Percentiles rank a stretch among this genome's conserved stretches.
phyloP scores from a whole-genome alignment of 2,888 invertebrate species.

The Tupiocoris notatus region DNA sequence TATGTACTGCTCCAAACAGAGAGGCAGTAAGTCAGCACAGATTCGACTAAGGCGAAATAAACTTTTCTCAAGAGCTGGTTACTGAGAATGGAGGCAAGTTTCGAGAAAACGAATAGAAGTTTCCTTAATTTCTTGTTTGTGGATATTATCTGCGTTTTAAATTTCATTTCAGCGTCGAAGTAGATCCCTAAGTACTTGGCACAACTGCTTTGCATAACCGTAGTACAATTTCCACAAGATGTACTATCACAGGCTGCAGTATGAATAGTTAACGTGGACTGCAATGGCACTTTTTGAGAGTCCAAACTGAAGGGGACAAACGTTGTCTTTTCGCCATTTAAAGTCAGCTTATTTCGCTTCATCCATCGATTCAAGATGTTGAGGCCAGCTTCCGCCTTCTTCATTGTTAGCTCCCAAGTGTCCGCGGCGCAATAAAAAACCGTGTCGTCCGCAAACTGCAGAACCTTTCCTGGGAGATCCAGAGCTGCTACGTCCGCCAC shows the following conservation, averaged over 20 bases:
- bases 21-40: too few species aligned
- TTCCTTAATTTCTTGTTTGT: too few species aligned
- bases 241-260: background rate
- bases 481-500: conserved; percentile 1
- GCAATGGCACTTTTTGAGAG: background rate
- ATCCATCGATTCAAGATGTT: conserved; percentile 17
- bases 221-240: too few species aligned
- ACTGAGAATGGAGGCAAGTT: too few species aligned
- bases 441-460: conserved; percentile 25
- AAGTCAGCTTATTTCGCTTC: background rate
- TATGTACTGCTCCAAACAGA: too few species aligned
- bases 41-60: too few species aligned
- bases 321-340: conserved; percentile 16
- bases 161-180: too few species aligned
- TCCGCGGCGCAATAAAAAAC: conserved; percentile 16
- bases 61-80: too few species aligned
- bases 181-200: too few species aligned
- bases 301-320: background rate
- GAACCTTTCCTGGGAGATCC: background rate
- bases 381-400: conserved; percentile 1
- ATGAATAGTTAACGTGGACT: background rate
- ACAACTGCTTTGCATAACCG: too few species aligned
- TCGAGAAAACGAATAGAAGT: too few species aligned
- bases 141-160: too few species aligned
- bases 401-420: background rate